A percentile compares a stretch with the other conserved stretches of the same genome.
These are phyloP conservation scores for Onychomys leucogaster DNA, from an alignment of 2,797 vertebrate species.

Conservation along the genomic window DNA sequence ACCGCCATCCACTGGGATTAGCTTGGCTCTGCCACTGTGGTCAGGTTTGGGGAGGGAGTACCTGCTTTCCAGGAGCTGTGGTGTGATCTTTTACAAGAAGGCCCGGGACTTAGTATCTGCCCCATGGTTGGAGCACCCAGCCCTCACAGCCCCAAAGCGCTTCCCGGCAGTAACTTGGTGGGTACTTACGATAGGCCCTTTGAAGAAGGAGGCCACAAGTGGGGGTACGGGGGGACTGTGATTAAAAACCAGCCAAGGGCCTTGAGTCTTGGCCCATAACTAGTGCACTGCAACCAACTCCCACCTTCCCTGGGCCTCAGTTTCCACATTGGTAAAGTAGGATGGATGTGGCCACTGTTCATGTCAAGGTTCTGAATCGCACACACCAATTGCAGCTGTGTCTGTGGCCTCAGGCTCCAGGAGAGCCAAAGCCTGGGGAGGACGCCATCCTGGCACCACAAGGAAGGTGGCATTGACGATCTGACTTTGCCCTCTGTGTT, in stretches of 20 bases:
- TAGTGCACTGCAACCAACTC: background rate
- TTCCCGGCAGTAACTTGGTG: background rate
- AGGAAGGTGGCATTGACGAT: fast-evolving
- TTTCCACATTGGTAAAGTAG: background rate
- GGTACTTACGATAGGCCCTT: background rate
- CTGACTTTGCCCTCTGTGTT: background rate
- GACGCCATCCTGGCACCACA: fast-evolving
- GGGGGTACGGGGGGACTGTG: no score
- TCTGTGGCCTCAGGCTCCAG: background rate
- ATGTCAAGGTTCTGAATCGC: background rate
- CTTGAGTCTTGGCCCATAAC: background rate
- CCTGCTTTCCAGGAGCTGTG: background rate
- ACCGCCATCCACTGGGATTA: background rate
- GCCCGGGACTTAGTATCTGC: background rate
- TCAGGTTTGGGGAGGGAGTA: background rate
- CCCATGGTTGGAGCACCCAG: background rate
- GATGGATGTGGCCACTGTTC: background rate
- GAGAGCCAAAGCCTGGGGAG: background rate
- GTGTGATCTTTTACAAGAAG: background rate
- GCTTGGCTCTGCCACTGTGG: background rate
- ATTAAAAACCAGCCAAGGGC: background rate
- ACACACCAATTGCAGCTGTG: background rate
- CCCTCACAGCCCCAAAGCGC: background rate
- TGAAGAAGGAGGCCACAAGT: background rate
- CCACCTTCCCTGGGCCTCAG: background rate